Evolutionary conservation across 2,797 vertebrate genomes (phyloP).

Genomic region (Anabas testudineus): DNA sequence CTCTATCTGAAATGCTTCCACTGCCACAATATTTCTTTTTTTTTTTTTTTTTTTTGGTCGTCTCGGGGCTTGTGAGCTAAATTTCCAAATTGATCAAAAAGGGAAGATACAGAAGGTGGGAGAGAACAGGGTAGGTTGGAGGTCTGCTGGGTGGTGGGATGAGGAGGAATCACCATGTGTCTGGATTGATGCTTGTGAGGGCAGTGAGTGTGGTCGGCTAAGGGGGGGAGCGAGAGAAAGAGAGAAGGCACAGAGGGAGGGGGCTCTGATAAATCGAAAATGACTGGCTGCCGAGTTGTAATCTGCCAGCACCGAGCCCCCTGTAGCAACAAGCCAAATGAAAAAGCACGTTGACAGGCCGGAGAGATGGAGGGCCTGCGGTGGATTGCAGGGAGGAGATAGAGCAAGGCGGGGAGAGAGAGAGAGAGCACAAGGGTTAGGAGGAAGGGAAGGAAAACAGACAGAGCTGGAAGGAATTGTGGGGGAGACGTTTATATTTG

Average conservation of each 20-base stretch:
- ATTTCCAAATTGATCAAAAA: conserved; percentile 89
- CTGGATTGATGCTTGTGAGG: conserved; percentile 85
- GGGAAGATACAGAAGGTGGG: conserved; percentile 82
- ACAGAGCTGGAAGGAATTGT: conserved; percentile 39
- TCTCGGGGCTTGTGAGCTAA: conserved; percentile 87
- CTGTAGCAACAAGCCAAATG: conserved; percentile 88
- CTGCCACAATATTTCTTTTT: conserved; percentile 90
- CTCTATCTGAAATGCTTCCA: conserved; percentile 97
- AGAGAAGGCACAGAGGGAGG: conserved; percentile 33
- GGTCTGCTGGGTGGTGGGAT: conserved; percentile 71
- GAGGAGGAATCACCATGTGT: conserved; percentile 84
- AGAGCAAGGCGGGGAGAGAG: conserved; percentile 47
- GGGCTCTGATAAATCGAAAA: conserved; percentile 91
- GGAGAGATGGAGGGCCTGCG: conserved; percentile 81
- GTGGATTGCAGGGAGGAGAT: conserved; percentile 76
- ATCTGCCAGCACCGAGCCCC: conserved; percentile 88
- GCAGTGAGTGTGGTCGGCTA: conserved; percentile 82
- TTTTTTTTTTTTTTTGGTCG: conserved; percentile 85
- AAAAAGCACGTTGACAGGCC: conserved; percentile 85
- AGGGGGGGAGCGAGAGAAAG: conserved; percentile 67
- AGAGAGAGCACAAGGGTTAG: not conserved
- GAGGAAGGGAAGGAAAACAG: conserved; percentile 33
- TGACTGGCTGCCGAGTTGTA: conserved; percentile 89
- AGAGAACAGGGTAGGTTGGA: conserved; percentile 72
- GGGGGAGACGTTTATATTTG: conserved; percentile 61